Conservation (phyloP, 2,113 vertebrate genomes). For the Montifringilla adamsi region DNA sequence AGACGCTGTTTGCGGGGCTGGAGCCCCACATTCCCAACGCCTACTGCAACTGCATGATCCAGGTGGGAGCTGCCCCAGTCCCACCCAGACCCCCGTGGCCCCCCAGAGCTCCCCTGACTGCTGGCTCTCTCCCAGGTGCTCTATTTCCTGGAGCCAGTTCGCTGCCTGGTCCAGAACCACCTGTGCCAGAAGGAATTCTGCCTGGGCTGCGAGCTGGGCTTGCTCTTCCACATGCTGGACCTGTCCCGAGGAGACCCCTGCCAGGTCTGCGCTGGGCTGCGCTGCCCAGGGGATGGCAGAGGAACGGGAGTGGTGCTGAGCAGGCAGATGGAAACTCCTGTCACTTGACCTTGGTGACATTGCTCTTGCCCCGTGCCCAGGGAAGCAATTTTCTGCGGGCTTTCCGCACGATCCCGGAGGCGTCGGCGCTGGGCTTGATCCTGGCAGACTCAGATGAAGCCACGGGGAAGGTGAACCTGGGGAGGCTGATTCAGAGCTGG, state of each 20-base stretch:
- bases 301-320: neutral
- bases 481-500: constrained; percentile 95
- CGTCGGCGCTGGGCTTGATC: constrained; percentile 92
- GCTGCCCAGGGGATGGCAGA: neutral
- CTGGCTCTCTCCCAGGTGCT: constrained; percentile 76
- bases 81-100: fast-evolving
- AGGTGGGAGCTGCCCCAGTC: constrained; percentile 69
- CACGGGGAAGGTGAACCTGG: constrained; percentile 90
- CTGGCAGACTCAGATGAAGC: constrained; percentile 96
- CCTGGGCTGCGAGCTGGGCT: constrained; percentile 93
- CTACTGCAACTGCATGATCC: constrained; percentile 99
- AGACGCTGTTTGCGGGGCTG: constrained; percentile 93
- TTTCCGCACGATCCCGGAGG: constrained; percentile 96
- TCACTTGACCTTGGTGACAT: neutral
- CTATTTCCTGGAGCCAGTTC: constrained; percentile 94
- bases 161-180: constrained; percentile 96
- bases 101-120: neutral
- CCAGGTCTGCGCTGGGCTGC: constrained; percentile 75
- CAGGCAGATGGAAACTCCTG: neutral
- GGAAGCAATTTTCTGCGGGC: constrained; percentile 96
- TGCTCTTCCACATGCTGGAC: constrained; percentile 98
- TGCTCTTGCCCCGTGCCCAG: constrained; percentile 60
- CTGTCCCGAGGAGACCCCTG: constrained; percentile 95
- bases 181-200: constrained; percentile 98
- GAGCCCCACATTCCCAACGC: constrained; percentile 99